Base-by-base conservation (phyloP, 2,797 vertebrate genomes). In the Pangasius larnaudii region DNA sequence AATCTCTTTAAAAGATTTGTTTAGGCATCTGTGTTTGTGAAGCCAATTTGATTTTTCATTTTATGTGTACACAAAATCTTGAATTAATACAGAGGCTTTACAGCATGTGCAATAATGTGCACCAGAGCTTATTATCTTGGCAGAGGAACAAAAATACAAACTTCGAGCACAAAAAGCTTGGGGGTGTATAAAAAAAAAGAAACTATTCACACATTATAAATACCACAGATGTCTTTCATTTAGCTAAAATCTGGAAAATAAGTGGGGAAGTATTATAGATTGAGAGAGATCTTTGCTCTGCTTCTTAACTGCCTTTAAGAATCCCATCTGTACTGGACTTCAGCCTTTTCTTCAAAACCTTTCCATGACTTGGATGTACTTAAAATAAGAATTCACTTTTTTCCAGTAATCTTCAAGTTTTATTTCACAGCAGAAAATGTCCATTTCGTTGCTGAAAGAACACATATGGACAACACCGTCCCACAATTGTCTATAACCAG, bases 161-260 rank as follows among this genome's bases (percentile, higher is more conserved):
- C 14, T 85, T 87, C 79, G 58, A 82, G 36, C 46, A 74, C 39
- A 82, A 67, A 85, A 78, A n/a, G 58, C 56, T 75, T 53, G 80
- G 42, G n/a, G 80, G 53, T 51, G 51, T 59, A 22, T 67, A 75
- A 83, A 74, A 84, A 42, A 42, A 86, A 56, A 86, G 74, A 88
- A 88, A 77, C 42, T 61, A 84, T 88, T 89, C 75, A 88, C 88
- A 89, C 85, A 56, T 87, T 63, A 80, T 87, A 86, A 90, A 87
- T 71, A 63, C 58, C 49, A 49, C 71, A 81, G 88, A 77, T 85
- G 84, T 83, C 65, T 85, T 87, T 83, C 56, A 89, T 85, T 88
- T 87, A 51, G 69, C 77, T 65, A 81, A 46, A 78, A 90, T 71
- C 22, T 39, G 80, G 56, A 87, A 84, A 85, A 74, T 85, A 81